phyloP scores from a whole-genome alignment of 2,113 vertebrate genomes.

The Chaetodon auriga region DNA sequence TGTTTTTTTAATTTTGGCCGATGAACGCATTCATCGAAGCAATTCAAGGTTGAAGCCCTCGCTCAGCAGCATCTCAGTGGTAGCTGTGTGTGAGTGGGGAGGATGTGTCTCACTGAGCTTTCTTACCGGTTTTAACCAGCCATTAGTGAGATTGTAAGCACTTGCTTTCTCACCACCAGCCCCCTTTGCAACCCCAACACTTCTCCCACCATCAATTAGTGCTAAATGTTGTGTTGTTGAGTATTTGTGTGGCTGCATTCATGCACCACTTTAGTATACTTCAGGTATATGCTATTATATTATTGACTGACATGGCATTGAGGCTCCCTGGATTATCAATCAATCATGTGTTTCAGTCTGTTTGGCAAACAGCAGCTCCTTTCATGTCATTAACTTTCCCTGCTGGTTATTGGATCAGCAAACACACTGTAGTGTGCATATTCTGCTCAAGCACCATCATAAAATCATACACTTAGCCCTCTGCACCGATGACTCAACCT shows the following conservation, averaged over 20 bases:
- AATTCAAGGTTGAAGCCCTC: background rate
- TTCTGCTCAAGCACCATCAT: constrained; percentile 72
- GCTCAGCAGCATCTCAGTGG: background rate
- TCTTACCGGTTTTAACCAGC: constrained; percentile 3
- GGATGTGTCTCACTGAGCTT: background rate
- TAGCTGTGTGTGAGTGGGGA: background rate
- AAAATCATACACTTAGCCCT: constrained; percentile 69
- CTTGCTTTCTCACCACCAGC: background rate
- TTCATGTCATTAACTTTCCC: constrained; percentile 80
- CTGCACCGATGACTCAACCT: constrained; percentile 61
- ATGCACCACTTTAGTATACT: constrained; percentile 43
- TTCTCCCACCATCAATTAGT: constrained; percentile 23
- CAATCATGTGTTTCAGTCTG: constrained; percentile 66
- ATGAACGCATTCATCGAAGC: background rate
- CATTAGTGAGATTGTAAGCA: constrained; percentile 5
- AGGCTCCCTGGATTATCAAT: constrained; percentile 69
- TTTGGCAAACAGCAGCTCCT: constrained; percentile 77
- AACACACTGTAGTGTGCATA: constrained; percentile 72
- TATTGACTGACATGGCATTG: constrained; percentile 64
- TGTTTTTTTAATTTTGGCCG: background rate
- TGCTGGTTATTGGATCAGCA: constrained; percentile 79
- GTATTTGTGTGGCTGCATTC: constrained; percentile 43
- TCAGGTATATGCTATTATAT: constrained; percentile 49
- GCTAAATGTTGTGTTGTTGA: constrained; percentile 23
- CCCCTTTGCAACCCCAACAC: constrained; percentile 1